These are phyloP conservation scores for Pissodes strobi DNA, from an alignment of 1,140 invertebrate genomes.

Conservation along the genomic window DNA sequence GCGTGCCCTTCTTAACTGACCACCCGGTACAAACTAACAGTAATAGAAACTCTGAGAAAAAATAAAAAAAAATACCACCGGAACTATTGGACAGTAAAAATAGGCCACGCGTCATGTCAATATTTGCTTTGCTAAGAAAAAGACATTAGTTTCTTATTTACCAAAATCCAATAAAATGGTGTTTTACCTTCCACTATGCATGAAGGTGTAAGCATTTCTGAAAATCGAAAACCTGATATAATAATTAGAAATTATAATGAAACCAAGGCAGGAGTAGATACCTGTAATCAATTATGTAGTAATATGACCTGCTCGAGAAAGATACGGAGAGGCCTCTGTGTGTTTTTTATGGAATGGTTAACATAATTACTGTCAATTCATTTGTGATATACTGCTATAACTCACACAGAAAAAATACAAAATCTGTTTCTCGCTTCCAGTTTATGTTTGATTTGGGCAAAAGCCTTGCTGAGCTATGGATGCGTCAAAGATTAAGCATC, in stretches of 20 bases:
- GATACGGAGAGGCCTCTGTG: conserved; percentile 23
- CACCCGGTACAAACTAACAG: too few species aligned
- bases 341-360: conserved; percentile 41
- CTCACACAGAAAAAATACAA: conserved; percentile 13
- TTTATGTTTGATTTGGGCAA: conserved; percentile 25
- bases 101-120: conserved; percentile 6
- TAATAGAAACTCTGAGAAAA: too few species aligned
- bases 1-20: too few species aligned
- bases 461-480: too few species aligned
- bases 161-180: conserved; percentile 16
- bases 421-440: too few species aligned
- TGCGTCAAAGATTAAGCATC: too few species aligned
- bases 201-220: conserved; percentile 2
- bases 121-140: conserved; percentile 23
- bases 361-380: conserved; percentile 46
- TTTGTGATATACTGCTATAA: too few species aligned
- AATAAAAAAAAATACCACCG: too few species aligned
- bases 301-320: conserved; percentile 43
- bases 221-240: conserved; percentile 31
- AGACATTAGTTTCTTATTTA: conserved; percentile 18
- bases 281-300: conserved; percentile 55
- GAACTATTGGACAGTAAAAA: too few species aligned
- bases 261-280: conserved; percentile 58
- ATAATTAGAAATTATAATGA: conserved; percentile 54
- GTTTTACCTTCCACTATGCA: conserved; percentile 8